Base-by-base conservation (phyloP, 2,888 invertebrate species). In the Metallyticus violacea region DNA sequence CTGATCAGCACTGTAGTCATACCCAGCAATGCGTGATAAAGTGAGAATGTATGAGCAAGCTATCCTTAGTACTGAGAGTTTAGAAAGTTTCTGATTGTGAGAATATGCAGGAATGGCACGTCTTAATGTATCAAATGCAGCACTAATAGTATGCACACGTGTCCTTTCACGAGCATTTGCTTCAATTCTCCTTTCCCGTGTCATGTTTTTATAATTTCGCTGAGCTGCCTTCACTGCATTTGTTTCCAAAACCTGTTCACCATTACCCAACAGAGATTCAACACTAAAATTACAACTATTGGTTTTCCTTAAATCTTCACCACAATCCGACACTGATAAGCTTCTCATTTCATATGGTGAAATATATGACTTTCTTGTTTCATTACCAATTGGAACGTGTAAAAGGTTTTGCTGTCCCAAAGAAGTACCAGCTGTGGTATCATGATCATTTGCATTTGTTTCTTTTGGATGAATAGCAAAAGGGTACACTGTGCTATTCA, bases 181-280 rank as follows among this genome's bases (percentile, higher is more conserved):
- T 91, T 99, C 98, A 90, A 98, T 97, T 89, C 98, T 93, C 89
- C 98, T 93, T 91, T 98, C 98, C 26, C 97, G 93, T 0, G 97
- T 98, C 98, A 98, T 98, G 91, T 98, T 98, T 91, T 98, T 98
- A 92, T 98, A 98, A 91, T 98, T 98, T 88, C 97, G 93, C 90
- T 97, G 97, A 5, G 80, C 85, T 15, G 87, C 82, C n/a, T 81
- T 40, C 7, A 29, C 26, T 26, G 82, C 85, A 26, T 28, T n/a
- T 22, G n/a, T 26, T 9, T 26, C 25, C 26, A 77, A 77, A n/a
- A 15, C 7, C 22, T 76, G 62, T 22, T n/a, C 77, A 27, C 26
- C 77, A 77, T 77, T 9, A n/a, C 26, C 89, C 28, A 87, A 76
- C 29, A 85, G 79, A 79, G 86, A 79, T 83, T 87, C 87, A 28